Percentiles rank a stretch among this genome's conserved stretches.
phyloP scores from a whole-genome alignment of 64 coral and sea anemone genomes.

The Dendrophyllia cribrosa region DNA sequence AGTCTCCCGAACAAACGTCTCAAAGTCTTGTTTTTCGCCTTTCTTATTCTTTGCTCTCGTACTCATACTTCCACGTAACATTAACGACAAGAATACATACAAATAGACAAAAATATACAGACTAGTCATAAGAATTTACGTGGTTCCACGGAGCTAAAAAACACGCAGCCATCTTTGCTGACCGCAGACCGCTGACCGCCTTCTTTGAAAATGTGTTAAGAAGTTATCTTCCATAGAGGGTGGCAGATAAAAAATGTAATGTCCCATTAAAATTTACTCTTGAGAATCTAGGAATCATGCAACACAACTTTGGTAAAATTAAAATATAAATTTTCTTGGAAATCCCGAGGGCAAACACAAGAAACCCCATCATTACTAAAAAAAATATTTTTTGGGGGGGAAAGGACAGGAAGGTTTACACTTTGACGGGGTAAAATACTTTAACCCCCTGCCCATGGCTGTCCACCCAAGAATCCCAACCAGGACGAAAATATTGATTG shows the following conservation, averaged over 20 bases:
- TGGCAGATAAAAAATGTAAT: no score
- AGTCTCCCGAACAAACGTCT: neutral
- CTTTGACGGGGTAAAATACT: constrained; percentile 3
- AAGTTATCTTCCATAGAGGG: no score
- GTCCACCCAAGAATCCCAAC: constrained; percentile 1
- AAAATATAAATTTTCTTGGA: constrained; percentile 13
- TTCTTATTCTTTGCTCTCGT: constrained; percentile 7
- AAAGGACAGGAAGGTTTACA: neutral
- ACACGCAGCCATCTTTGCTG: no score
- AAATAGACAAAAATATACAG: no score
- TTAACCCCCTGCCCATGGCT: constrained; percentile 1
- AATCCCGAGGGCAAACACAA: neutral
- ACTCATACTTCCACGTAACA: neutral
- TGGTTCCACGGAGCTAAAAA: no score
- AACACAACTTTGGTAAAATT: constrained; percentile 10
- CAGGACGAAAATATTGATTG: neutral
- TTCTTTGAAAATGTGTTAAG: no score
- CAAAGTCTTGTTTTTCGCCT: constrained; percentile 14
- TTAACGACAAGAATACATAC: neutral
- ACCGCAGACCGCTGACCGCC: no score
- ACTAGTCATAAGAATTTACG: no score
- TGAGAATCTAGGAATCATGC: neutral
- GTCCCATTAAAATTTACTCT: no score
- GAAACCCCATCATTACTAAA: neutral
- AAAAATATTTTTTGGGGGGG: neutral